phyloP scores from a whole-genome alignment of 2,797 vertebrate genomes.

The Falco cherrug region DNA sequence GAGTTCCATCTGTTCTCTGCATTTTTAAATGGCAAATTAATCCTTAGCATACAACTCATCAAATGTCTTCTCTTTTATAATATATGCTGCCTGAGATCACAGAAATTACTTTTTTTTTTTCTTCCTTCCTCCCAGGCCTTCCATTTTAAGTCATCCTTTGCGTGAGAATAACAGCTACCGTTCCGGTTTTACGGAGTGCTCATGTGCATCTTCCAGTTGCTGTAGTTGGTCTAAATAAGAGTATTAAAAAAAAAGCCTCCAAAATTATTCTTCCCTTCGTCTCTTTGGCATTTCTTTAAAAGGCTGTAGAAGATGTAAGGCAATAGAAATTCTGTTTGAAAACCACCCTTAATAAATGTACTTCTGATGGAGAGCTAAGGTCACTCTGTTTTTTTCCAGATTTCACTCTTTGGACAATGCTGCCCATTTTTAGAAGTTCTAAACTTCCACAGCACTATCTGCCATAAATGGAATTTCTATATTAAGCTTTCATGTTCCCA shows the following conservation, averaged over 20 bases:
- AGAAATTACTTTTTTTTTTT: not conserved
- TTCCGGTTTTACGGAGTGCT: not conserved
- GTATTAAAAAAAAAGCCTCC: not conserved
- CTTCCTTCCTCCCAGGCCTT: not conserved
- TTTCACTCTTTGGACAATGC: not conserved
- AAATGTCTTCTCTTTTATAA: constrained; percentile 44
- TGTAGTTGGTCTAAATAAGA: not conserved
- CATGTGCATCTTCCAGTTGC: not conserved
- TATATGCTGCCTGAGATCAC: constrained; percentile 33
- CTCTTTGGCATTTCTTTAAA: not conserved
- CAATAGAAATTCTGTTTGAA: not conserved
- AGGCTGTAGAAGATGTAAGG: not conserved
- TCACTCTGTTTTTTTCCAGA: not conserved
- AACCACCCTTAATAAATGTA: not conserved
- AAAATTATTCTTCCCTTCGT: not conserved
- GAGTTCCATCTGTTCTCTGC: constrained; percentile 64
- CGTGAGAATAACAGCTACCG: not conserved
- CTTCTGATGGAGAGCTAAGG: not conserved
- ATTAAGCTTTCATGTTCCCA: constrained; percentile 9
- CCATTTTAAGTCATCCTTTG: constrained; percentile 17
- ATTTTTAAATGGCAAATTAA: constrained; percentile 67
- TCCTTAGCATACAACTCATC: constrained; percentile 47
- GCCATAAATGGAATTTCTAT: constrained; percentile 36
- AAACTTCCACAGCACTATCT: not conserved
- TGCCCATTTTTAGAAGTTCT: constrained; percentile 40